Percentiles rank a stretch among this genome's conserved stretches.
Evolutionary conservation across 2,888 invertebrate genomes (phyloP).

Genomic region (Abscondita cerata): DNA sequence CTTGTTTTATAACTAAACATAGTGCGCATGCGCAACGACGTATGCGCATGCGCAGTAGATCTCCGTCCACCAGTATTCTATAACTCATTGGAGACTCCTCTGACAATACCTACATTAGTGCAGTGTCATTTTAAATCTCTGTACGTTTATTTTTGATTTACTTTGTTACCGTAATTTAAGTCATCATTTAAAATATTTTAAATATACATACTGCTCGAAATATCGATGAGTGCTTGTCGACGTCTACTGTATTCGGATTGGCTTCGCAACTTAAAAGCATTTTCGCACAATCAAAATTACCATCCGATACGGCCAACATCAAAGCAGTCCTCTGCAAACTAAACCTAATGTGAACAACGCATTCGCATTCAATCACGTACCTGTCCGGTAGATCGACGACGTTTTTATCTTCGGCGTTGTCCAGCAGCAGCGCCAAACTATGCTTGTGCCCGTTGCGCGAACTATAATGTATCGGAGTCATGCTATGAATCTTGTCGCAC

Average conservation of each 20-base stretch:
- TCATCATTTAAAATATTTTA: too few species aligned
- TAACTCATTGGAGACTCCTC: too few species aligned
- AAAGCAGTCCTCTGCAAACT: constrained; percentile 64
- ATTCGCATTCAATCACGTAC: constrained; percentile 36
- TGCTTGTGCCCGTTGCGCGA: constrained; percentile 63
- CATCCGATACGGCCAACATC: constrained; percentile 65
- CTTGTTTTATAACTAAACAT: too few species aligned
- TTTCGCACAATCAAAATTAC: constrained; percentile 63
- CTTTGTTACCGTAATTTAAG: too few species aligned
- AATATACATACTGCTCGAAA: constrained; percentile 66
- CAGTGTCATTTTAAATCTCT: too few species aligned
- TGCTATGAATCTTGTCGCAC: constrained; percentile 52
- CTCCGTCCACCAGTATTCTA: too few species aligned
- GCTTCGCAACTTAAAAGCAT: constrained; percentile 64
- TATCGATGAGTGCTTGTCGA: constrained; percentile 64
- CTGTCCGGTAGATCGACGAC: constrained; percentile 59
- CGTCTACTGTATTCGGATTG: constrained; percentile 64
- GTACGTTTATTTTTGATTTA: too few species aligned
- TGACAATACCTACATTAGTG: too few species aligned
- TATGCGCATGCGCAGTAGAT: too few species aligned
- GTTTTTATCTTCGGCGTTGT: constrained; percentile 58
- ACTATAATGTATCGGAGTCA: constrained; percentile 55
- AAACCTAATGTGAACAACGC: constrained; percentile 32
- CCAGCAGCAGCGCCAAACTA: constrained; percentile 62
- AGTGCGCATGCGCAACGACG: too few species aligned